Percentiles rank a stretch among this genome's conserved stretches.
These are phyloP conservation scores for Thymallus thymallus DNA, from an alignment of 2,113 vertebrate species.

Conservation along the genomic window DNA sequence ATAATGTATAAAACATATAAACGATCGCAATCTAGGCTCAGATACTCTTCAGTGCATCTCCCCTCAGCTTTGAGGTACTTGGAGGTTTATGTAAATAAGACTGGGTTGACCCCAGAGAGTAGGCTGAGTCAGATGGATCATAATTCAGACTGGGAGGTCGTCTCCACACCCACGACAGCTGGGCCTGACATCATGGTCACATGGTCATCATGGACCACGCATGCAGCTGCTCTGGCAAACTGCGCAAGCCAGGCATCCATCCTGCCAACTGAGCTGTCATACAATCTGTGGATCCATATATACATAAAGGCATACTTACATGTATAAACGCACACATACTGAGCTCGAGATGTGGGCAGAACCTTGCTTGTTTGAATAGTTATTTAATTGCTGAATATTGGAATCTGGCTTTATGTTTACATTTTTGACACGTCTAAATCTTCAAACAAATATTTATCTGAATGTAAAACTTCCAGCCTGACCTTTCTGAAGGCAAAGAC, in stretches of 20 bases:
- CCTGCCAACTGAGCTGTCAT: neutral
- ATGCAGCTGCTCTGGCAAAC: slow-evolving; percentile 10
- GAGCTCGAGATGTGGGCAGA: neutral
- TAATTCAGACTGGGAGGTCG: slow-evolving; percentile 23
- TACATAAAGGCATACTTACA: neutral
- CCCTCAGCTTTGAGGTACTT: too few species aligned
- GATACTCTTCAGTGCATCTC: too few species aligned
- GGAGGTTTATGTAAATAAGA: too few species aligned
- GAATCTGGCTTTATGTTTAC: slow-evolving; percentile 16
- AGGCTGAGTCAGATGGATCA: slow-evolving; percentile 11
- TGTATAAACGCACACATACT: neutral
- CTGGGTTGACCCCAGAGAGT: too few species aligned
- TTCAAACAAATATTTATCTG: slow-evolving; percentile 35
- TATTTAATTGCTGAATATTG: neutral
- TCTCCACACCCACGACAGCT: neutral
- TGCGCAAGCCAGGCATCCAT: neutral
- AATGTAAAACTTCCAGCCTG: neutral
- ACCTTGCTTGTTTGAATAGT: neutral
- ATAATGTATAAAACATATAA: too few species aligned
- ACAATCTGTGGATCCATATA: neutral
- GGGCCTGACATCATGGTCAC: slow-evolving; percentile 18
- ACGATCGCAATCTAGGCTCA: too few species aligned
- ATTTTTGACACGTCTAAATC: slow-evolving; percentile 5
- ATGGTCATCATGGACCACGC: neutral
- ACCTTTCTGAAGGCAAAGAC: neutral